Evolutionary conservation across 2,888 invertebrate genomes (phyloP).

Genomic region (Orthosia gracilis): DNA sequence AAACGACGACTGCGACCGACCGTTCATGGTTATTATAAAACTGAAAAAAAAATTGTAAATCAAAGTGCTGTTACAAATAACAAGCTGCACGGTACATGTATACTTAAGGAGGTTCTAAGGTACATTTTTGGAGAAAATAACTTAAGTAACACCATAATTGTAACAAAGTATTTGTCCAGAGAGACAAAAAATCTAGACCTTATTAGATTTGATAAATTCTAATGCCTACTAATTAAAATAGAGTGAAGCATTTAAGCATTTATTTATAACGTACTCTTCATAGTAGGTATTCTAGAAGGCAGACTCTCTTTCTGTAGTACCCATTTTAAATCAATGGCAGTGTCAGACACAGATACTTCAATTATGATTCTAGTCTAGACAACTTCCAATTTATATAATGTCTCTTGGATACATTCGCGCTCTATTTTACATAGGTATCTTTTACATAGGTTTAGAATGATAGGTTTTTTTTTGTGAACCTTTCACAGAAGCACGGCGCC

Average conservation of each 20-base stretch:
- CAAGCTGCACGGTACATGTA: too few relatives aligned
- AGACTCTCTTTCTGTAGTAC: neutral
- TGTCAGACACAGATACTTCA: neutral
- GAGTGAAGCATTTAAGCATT: too few relatives aligned
- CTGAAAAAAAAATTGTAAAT: conserved; percentile 47
- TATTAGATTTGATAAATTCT: too few relatives aligned
- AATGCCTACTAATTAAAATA: too few relatives aligned
- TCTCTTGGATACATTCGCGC: neutral
- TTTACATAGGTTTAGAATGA: too few relatives aligned
- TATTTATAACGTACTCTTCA: neutral
- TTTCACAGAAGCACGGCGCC: too few relatives aligned
- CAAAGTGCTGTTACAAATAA: neutral
- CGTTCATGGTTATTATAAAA: conserved; percentile 61
- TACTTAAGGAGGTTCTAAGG: too few relatives aligned
- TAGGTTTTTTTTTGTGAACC: too few relatives aligned
- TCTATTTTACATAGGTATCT: neutral
- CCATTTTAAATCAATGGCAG: neutral
- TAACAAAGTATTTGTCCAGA: neutral
- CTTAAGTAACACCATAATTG: too few relatives aligned
- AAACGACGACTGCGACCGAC: conserved; percentile 64
- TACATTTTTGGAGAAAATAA: too few relatives aligned
- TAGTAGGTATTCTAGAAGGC: neutral
- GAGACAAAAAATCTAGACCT: neutral
- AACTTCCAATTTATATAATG: conserved; percentile 10
- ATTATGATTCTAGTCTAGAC: conserved; percentile 28